phyloP scores from a whole-genome alignment of 2,113 vertebrate species.

The Tetrao urogallus region DNA sequence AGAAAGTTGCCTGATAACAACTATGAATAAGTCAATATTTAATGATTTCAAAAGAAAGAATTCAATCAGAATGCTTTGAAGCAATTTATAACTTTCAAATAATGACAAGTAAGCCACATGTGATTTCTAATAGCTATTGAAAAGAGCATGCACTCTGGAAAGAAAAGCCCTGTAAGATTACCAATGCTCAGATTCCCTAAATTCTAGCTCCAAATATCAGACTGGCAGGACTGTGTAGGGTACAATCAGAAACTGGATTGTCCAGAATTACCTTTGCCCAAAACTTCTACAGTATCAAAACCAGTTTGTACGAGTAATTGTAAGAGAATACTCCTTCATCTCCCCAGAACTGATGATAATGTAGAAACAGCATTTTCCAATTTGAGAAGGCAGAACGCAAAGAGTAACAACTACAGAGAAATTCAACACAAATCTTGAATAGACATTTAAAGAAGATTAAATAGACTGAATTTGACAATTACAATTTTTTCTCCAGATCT shows the following conservation, averaged over 20 bases:
- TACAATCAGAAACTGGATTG: fast-evolving
- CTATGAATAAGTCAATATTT: background rate
- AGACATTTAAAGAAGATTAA: background rate
- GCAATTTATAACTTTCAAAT: background rate
- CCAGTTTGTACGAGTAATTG: background rate
- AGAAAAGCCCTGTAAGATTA: background rate
- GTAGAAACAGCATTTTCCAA: background rate
- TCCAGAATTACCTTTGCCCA: background rate
- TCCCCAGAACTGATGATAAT: background rate
- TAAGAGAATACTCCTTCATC: background rate
- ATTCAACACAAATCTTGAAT: background rate
- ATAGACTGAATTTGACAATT: background rate
- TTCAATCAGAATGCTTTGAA: background rate
- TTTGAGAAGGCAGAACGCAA: background rate
- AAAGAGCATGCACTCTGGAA: background rate
- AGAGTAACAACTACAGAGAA: background rate
- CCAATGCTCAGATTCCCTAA: background rate
- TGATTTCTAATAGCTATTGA: background rate
- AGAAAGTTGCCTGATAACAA: background rate
- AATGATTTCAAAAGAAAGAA: background rate
- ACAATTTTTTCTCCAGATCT: background rate
- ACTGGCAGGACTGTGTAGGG: background rate
- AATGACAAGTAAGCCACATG: background rate
- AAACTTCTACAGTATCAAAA: background rate
- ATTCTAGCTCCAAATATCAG: background rate